Evolutionary conservation across 2,797 vertebrate species (phyloP), one percentile per base, ranked within the genome.

Genomic region (Oreonectes daqikongensis): DNA sequence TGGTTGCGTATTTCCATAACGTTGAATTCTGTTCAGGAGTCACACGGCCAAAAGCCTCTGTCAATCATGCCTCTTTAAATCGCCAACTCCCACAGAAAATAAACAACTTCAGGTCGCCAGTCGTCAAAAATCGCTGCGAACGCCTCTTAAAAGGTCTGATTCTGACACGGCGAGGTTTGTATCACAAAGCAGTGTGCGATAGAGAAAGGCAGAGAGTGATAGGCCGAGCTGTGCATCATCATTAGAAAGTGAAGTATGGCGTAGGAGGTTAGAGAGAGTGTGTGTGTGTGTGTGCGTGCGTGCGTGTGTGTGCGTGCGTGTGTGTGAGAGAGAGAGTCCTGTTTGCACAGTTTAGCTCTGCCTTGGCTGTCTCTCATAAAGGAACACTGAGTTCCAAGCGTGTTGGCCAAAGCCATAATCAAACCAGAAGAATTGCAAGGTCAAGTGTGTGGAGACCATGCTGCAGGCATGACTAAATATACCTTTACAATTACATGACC

Each of bases 211-310:
- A 48, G 42, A 46, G 69, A 66, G 42, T 30, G 69, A 79, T 26
- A 24, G 66, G 52, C n/a, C 1, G n/a, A 68, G 46, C 32, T 77
- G n/a, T 50, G 63, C 28, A 79, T 78, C 77, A 80, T 44, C 64
- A 73, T 76, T 72, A 78, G 69, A 71, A 78, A 74, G 42, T 69
- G 61, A 57, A 70, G 67, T 22, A 68, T 73, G 69, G 32, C 5
- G 55, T 35, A 44, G 73, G 20, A 50, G 22, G 38, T 30, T 44
- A 30, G 65, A 26, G 24, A 28, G 69, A 38, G 40, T 20, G 22
- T 35, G 68, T 2, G 71, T 2, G 61, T 40, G 63, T 28, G 63
- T 52, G 50, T 38, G 42, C 14, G 26, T 24, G 60, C 24, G 70
- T n/a, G 17, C 35, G 24, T 48, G 74, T 17, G 30, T 22, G 24